These are phyloP conservation scores for Diadumene lineata DNA, from an alignment of 92 coral and sea anemone genomes.

Conservation along the genomic window DNA sequence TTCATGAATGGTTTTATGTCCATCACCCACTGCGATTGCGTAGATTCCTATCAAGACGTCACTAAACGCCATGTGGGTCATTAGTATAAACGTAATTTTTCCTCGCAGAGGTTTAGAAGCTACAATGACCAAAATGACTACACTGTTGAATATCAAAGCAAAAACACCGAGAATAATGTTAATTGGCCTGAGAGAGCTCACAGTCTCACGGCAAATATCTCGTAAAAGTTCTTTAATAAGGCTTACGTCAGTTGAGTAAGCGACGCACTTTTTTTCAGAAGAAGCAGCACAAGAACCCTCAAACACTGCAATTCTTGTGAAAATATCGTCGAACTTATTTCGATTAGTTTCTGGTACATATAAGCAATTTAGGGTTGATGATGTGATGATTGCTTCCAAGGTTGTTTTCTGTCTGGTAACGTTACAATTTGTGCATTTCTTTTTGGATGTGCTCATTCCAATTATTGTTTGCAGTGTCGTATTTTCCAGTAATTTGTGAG, in stretches of 20 bases:
- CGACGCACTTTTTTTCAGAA: conserved; percentile 18
- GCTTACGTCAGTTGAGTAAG: background rate
- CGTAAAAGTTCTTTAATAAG: conserved; percentile 6
- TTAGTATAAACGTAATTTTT: conserved; percentile 40
- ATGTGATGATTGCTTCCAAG: too few relatives aligned
- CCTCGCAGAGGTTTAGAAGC: conserved; percentile 24
- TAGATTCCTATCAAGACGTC: conserved; percentile 47
- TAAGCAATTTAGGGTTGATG: background rate
- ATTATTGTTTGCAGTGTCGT: conserved; percentile 28
- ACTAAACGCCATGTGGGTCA: conserved; percentile 54
- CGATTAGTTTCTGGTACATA: background rate
- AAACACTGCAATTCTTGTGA: conserved; percentile 22
- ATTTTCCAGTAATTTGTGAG: conserved; percentile 16
- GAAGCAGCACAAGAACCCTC: conserved; percentile 42
- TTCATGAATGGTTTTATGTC: conserved; percentile 28
- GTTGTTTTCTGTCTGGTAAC: conserved; percentile 36
- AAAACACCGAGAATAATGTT: conserved; percentile 38
- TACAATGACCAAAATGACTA: conserved; percentile 35
- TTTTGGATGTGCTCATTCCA: conserved; percentile 34
- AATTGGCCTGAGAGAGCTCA: conserved; percentile 26
- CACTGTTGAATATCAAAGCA: conserved; percentile 33
- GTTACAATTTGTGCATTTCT: conserved; percentile 41
- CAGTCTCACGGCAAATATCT: conserved; percentile 39
- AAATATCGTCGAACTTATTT: conserved; percentile 22
- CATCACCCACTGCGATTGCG: conserved; percentile 48